Evolutionary conservation across 2,797 vertebrate species (phyloP).

Genomic region (Thripadectes ignobilis): DNA sequence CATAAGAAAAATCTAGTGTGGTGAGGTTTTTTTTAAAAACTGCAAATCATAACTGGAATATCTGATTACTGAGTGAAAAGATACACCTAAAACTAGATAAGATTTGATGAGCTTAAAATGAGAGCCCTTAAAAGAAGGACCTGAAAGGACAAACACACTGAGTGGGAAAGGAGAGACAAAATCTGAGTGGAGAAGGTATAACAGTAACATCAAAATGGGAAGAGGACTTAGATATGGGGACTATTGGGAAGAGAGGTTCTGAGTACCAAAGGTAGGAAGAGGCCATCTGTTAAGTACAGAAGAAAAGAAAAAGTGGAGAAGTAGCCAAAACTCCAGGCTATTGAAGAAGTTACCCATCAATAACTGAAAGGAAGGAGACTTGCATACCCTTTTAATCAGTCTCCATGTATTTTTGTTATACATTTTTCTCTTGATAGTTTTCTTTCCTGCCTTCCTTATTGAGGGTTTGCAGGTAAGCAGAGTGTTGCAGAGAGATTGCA

Average conservation of each 20-base stretch:
- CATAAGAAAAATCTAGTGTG: background rate
- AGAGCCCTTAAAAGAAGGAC: background rate
- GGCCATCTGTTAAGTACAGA: background rate
- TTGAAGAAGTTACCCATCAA: background rate
- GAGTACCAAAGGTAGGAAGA: background rate
- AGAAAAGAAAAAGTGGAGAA: background rate
- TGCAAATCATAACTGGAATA: background rate
- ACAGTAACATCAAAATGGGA: background rate
- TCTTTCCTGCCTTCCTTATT: background rate
- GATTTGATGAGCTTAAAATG: background rate
- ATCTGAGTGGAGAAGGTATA: background rate
- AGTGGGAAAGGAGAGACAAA: background rate
- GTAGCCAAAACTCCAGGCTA: background rate
- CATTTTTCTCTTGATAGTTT: background rate
- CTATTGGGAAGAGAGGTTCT: background rate
- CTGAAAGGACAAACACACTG: background rate
- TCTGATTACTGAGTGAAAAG: background rate
- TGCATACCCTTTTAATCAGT: background rate
- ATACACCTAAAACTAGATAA: background rate
- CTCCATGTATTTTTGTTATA: background rate
- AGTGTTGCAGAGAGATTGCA: background rate
- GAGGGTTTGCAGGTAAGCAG: background rate
- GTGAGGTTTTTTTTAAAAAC: background rate
- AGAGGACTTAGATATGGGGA: background rate
- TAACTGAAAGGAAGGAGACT: background rate